Evolutionary conservation across 1,140 invertebrate species (phyloP).

Genomic region (Rhagoletis zephyria): DNA sequence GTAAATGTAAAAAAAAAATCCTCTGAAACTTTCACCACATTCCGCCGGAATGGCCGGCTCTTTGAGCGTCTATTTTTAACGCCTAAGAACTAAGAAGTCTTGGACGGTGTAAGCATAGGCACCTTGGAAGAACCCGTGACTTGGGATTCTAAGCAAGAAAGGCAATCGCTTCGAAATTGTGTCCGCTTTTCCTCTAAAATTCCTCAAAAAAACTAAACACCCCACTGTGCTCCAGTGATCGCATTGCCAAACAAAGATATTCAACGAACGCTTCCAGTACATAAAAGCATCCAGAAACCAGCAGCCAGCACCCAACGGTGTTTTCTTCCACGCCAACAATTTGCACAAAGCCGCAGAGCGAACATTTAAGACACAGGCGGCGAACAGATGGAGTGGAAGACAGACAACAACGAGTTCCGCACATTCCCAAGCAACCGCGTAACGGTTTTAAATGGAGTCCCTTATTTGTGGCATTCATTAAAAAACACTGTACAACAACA

Average conservation of each 20-base stretch:
- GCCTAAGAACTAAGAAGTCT: too few relatives aligned
- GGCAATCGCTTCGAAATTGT: too few relatives aligned
- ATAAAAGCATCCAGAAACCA: too few relatives aligned
- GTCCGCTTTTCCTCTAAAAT: too few relatives aligned
- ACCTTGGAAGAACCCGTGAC: too few relatives aligned
- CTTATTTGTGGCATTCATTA: conserved; percentile 28
- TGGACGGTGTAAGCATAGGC: too few relatives aligned
- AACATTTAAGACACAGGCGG: background rate
- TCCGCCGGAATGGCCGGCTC: too few relatives aligned
- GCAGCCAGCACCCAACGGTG: background rate
- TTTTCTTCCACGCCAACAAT: conserved; percentile 1
- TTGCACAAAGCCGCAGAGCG: background rate
- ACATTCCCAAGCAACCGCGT: background rate
- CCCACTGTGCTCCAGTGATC: background rate
- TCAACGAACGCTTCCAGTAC: background rate
- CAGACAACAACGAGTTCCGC: background rate
- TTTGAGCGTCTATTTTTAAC: too few relatives aligned
- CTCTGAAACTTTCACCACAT: too few relatives aligned
- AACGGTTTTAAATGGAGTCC: conserved; percentile 37
- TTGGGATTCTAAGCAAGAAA: too few relatives aligned
- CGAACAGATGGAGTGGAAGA: background rate
- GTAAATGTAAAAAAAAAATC: too few relatives aligned
- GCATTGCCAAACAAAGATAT: background rate
- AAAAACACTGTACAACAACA: background rate
- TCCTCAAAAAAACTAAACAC: background rate